Conservation (phyloP, 2,888 invertebrate species). For the Spialia ferax region DNA sequence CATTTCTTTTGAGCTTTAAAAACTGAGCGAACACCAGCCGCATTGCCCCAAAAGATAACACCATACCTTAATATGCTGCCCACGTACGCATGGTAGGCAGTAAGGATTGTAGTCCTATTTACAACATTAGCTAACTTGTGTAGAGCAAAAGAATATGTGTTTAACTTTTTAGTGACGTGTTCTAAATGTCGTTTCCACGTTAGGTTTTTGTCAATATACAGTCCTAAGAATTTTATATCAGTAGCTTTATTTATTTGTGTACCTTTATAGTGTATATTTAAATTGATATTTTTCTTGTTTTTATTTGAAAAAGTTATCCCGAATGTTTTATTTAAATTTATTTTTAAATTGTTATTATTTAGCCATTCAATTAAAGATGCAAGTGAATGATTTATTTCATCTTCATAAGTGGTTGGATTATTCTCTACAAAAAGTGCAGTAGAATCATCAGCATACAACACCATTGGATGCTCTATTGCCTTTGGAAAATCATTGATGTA, state of each 20-base stretch:
- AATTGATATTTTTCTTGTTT: background rate
- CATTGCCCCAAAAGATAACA: conserved; percentile 15
- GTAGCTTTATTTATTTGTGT: background rate
- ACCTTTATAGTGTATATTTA: background rate
- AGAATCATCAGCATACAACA: conserved; percentile 6
- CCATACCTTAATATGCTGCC: conserved; percentile 6
- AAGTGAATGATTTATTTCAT: background rate
- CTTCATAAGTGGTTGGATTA: background rate
- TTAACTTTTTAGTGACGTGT: background rate
- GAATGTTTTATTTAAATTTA: background rate
- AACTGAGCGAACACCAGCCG: background rate
- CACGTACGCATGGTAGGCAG: conserved; percentile 10
- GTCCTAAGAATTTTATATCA: conserved; percentile 12
- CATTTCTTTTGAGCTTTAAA: conserved; percentile 22
- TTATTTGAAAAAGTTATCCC: background rate
- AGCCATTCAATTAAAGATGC: background rate
- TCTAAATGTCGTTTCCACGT: conserved; percentile 10
- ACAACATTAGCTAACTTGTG: background rate
- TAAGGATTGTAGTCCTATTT: background rate
- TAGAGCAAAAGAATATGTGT: conserved; percentile 7
- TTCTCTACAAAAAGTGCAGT: background rate
- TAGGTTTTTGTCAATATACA: background rate
- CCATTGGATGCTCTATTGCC: background rate
- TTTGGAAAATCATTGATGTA: conserved; percentile 8
- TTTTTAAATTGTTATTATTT: background rate